Evolutionary conservation across 2,888 invertebrate species (phyloP).

Genomic region (Mycalesis mineus): DNA sequence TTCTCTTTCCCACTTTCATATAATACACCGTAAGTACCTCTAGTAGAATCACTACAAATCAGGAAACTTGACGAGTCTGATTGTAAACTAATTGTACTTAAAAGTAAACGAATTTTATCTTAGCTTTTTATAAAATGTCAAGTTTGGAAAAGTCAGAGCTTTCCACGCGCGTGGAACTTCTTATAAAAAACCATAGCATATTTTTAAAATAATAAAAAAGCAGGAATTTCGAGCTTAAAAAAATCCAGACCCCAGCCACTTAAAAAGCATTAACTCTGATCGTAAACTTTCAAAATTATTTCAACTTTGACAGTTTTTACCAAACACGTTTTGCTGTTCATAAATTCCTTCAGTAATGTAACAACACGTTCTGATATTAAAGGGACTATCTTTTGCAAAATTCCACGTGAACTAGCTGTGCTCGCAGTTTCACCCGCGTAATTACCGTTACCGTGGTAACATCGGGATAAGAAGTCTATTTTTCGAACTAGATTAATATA

Average conservation of each 20-base stretch:
- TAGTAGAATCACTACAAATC: too few relatives aligned
- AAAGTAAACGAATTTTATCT: too few relatives aligned
- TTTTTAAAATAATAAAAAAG: background rate
- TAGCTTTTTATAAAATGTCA: too few relatives aligned
- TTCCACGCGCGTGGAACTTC: too few relatives aligned
- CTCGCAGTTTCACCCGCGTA: too few relatives aligned
- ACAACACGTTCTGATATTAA: background rate
- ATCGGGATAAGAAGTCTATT: too few relatives aligned
- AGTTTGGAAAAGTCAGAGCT: too few relatives aligned
- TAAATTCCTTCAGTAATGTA: background rate
- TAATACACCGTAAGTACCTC: too few relatives aligned
- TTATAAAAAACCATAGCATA: background rate
- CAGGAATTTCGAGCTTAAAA: background rate
- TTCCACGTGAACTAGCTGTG: background rate
- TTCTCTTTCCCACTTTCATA: too few relatives aligned
- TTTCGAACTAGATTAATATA: background rate
- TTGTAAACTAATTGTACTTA: too few relatives aligned
- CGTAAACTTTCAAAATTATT: background rate
- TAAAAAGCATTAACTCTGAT: background rate
- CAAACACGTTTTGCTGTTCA: background rate
- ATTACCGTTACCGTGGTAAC: background rate
- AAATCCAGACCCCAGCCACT: background rate
- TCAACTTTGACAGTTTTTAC: background rate
- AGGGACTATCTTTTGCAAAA: background rate
- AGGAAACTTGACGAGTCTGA: too few relatives aligned